Conservation (phyloP, 1,140 invertebrate species). For the Drosophila insularis region DNA sequence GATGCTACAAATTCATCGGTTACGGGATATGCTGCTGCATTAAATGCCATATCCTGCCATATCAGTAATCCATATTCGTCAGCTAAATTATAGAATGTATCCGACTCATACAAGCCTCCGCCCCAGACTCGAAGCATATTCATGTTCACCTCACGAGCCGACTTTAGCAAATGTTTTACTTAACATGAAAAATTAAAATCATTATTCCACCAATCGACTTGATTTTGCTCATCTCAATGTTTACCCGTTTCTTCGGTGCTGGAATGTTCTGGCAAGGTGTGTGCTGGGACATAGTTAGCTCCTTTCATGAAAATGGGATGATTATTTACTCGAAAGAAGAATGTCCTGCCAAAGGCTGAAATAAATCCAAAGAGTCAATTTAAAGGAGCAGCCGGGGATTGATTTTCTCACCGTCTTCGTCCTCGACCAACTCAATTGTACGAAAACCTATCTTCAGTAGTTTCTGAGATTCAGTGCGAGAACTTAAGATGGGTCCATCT, state of each 20-base stretch:
- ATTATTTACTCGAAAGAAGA: constrained; percentile 95
- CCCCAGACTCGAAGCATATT: constrained; percentile 99
- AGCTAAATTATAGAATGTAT: constrained; percentile 94
- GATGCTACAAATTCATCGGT: constrained; percentile 69
- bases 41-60: constrained; percentile 98
- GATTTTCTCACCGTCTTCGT: constrained; percentile 83
- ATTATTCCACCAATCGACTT: neutral
- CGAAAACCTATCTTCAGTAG: constrained; percentile 91
- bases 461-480: constrained; percentile 77
- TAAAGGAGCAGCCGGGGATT: neutral
- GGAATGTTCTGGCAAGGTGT: constrained; percentile 90
- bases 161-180: constrained; percentile 60
- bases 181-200: neutral
- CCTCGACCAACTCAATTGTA: constrained; percentile 91
- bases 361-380: neutral
- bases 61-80: constrained; percentile 92
- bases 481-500: constrained; percentile 19
- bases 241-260: constrained; percentile 46
- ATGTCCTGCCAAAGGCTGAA: constrained; percentile 85
- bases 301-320: constrained; percentile 96
- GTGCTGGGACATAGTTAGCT: constrained; percentile 96
- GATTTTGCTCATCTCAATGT: neutral
- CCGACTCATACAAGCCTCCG: constrained; percentile 96
- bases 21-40: constrained; percentile 96
- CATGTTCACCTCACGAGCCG: constrained; percentile 90